Evolutionary conservation across 1,140 invertebrate species (phyloP), one percentile per base, ranked within the genome.

Genomic region (Panagrolaimus sp.): DNA sequence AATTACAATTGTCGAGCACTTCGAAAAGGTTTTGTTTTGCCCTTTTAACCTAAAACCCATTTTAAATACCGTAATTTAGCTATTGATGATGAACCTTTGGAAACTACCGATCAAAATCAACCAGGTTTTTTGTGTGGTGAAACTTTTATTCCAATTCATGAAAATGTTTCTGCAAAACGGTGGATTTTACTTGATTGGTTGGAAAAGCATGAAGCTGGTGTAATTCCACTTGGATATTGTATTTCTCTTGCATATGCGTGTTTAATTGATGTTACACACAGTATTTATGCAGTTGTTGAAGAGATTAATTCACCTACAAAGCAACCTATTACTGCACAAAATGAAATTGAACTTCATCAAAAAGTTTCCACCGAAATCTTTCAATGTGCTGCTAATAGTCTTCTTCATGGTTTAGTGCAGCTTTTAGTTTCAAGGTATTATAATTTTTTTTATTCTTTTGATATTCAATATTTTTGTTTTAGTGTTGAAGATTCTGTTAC

Each of bases 381-480:
- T 4, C 91, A 91, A 80, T 96, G 93, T 0, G 93, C 93, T 73
- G 97, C 94, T 93, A 93, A 91, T 83, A 93, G 93, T 7, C 85
- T 97, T 38, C 86, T 96, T 15, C 91, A 92, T 76, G 93, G 94
- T 9, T 85, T 97, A 32, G 91, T 91, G 73, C 89, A 94, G 0
- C 84, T 98, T 15, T 89, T 96, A 17, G 95, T 97, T 85, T 93
- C 93, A 1, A 95, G 89, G 89, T 89, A n/a, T 24, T 17, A 4
- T 70, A 14, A 55, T 63, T n/a, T 62, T 46, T 68, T 43, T 55
- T 44, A 28, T 75, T 21, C 14, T 1, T 24, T 32, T 8, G 44
- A 28, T 32, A 26, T 32, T 65, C 1, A 58, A 24, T 17, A 2
- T 21, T 3, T 58, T 5, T 28, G 24, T 74, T 84, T 43, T 76